Evolutionary conservation across 2,888 invertebrate genomes (phyloP).

Genomic region (Aspidiotus rigidus): DNA sequence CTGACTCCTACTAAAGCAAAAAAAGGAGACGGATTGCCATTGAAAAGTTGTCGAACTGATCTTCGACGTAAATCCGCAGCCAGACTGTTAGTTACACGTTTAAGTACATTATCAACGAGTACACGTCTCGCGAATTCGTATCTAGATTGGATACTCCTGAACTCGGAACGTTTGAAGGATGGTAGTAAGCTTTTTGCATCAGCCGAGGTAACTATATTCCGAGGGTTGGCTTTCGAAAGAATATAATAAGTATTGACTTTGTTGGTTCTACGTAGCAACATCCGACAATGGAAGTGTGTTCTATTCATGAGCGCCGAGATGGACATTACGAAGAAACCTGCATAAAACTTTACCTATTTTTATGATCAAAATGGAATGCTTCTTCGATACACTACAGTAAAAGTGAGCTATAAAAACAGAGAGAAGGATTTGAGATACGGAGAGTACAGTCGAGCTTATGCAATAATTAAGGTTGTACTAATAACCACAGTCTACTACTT

Average conservation of each 20-base stretch:
- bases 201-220: slow-evolving; percentile 9
- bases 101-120: slow-evolving; percentile 60
- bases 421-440: no score
- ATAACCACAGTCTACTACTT: no score
- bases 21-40: slow-evolving; percentile 62
- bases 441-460: no score
- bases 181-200: slow-evolving; percentile 14
- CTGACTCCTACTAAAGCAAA: slow-evolving; percentile 66
- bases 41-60: slow-evolving; percentile 55
- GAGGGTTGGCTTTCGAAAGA: neutral
- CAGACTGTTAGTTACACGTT: slow-evolving; percentile 57
- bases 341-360: no score
- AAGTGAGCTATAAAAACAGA: no score
- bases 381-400: no score
- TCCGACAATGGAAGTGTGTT: neutral
- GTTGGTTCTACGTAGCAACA: neutral
- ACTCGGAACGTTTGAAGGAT: slow-evolving; percentile 7
- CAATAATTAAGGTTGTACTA: no score
- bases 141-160: slow-evolving; percentile 38
- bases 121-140: slow-evolving; percentile 51
- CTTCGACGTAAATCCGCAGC: slow-evolving; percentile 54
- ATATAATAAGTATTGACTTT: neutral
- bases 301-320: neutral
- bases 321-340: no score
- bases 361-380: no score